Base-by-base conservation (phyloP, 2,797 vertebrate genomes). In the Brachyrhaphis roseni region DNA sequence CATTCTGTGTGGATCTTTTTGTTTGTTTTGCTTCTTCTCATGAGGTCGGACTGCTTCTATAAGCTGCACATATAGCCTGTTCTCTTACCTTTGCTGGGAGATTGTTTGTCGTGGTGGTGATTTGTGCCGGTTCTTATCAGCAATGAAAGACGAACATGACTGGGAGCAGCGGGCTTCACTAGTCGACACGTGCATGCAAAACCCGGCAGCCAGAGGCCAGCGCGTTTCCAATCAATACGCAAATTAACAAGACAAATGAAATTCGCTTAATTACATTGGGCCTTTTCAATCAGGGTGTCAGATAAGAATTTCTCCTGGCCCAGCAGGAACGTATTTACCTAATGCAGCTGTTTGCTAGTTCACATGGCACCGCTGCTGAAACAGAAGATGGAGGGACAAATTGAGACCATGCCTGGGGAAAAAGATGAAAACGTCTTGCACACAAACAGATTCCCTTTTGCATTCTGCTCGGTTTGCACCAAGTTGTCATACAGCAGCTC, bases 241-340 rank as follows among this genome's bases (percentile, higher is more conserved):
- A 84, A 89, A 92, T 92, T 90, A 90, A 91, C 87, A 87, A 88
- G 86, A 88, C 84, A 90, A 90, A 88, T 90, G 84, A 81, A 87
- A 92, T 89, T 78, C 77, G 80, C 90, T 83, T 86, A 83, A 91
- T 92, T 88, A 90, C 87, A 87, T 74, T 74, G 57, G 41, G 76
- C 76, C 59, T 51, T 68, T 15, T 68, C 76, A 87, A 86, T 79
- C 45, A n/a, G 76, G 76, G 28, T 66, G 53, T 77, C 11, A 75
- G 74, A 85, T 85, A 85, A 82, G 79, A 62, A 55, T 64, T 80
- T 76, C 64, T 23, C n/a, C 74, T 36, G 13, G 83, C 76, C 64
- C 31, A 46, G 28, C 49, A 76, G 45, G 20, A 81, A 57, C 8
- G 26, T 53, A 18, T 72, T 1, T 39, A 41, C 59, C 75, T 51